These are phyloP conservation scores for Leucoraja erinaceus DNA, from an alignment of 2,113 vertebrate species.

Conservation along the genomic window DNA sequence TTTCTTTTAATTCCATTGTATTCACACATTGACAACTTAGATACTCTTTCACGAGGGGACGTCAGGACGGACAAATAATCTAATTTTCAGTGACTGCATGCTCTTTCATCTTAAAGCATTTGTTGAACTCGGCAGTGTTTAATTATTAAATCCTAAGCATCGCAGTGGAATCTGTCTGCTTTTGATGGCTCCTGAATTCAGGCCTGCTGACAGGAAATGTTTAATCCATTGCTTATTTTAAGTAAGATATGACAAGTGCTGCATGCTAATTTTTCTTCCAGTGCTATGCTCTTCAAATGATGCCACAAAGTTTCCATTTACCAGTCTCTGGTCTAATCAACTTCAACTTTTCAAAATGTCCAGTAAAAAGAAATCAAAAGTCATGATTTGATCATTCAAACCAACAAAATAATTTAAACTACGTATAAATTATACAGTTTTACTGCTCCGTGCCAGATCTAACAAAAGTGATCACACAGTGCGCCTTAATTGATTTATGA, in stretches of 20 bases:
- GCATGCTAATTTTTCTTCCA: slow-evolving; percentile 63
- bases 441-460: slow-evolving; percentile 1
- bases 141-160: slow-evolving; percentile 77
- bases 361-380: slow-evolving; percentile 29
- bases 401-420: slow-evolving; percentile 23
- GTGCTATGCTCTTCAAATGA: slow-evolving; percentile 59
- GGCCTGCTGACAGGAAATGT: slow-evolving; percentile 74
- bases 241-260: slow-evolving; percentile 54
- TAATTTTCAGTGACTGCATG: slow-evolving; percentile 73
- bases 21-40: slow-evolving; percentile 18
- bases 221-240: slow-evolving; percentile 63
- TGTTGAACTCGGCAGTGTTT: slow-evolving; percentile 74
- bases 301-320: slow-evolving; percentile 48
- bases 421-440: slow-evolving; percentile 14
- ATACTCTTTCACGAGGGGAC: slow-evolving; percentile 38
- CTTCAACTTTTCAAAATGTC: slow-evolving; percentile 41
- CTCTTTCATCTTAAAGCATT: slow-evolving; percentile 69
- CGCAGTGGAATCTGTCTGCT: slow-evolving; percentile 62
- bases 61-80: slow-evolving; percentile 54
- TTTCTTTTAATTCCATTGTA: background rate
- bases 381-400: slow-evolving; percentile 12
- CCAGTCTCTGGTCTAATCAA: slow-evolving; percentile 45
- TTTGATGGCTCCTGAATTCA: slow-evolving; percentile 77
- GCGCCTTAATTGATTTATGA: slow-evolving; percentile 19
- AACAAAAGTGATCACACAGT: background rate